Conservation (phyloP, 2,888 invertebrate species). For the Drosophila fulvimacula region DNA sequence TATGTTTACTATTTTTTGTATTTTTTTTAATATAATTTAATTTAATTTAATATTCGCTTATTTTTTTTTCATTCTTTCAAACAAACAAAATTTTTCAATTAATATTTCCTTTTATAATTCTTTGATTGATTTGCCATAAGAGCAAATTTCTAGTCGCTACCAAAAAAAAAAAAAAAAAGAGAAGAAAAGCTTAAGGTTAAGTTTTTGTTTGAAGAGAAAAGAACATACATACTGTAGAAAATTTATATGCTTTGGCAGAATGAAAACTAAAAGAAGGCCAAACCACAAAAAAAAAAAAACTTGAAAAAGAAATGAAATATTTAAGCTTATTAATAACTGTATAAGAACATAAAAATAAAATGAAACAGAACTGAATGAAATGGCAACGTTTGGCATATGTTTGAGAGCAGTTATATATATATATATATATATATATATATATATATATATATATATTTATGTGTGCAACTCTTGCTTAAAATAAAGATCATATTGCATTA, state of each 20-base stretch:
- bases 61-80: background rate
- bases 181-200: slow-evolving; percentile 43
- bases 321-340: slow-evolving; percentile 54
- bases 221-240: slow-evolving; percentile 45
- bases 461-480: slow-evolving; percentile 60
- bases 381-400: slow-evolving; percentile 44
- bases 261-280: slow-evolving; percentile 31
- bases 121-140: slow-evolving; percentile 21
- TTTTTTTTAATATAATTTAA: background rate
- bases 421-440: slow-evolving; percentile 51
- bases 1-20: background rate
- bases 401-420: slow-evolving; percentile 42
- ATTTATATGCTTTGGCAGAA: slow-evolving; percentile 31
- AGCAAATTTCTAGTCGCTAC: slow-evolving; percentile 53
- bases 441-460: slow-evolving; percentile 35
- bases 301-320: slow-evolving; percentile 42
- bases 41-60: background rate
- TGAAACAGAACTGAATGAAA: slow-evolving; percentile 60
- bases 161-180: slow-evolving; percentile 10
- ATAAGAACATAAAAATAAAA: slow-evolving; percentile 37
- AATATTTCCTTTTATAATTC: background rate
- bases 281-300: slow-evolving; percentile 36
- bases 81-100: background rate
- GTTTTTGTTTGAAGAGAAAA: slow-evolving; percentile 58
- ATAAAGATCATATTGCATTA: slow-evolving; percentile 62